Evolutionary conservation across 2,113 vertebrate species (phyloP), one percentile per base, ranked within the genome.

Genomic region (Poecilia latipinna): DNA sequence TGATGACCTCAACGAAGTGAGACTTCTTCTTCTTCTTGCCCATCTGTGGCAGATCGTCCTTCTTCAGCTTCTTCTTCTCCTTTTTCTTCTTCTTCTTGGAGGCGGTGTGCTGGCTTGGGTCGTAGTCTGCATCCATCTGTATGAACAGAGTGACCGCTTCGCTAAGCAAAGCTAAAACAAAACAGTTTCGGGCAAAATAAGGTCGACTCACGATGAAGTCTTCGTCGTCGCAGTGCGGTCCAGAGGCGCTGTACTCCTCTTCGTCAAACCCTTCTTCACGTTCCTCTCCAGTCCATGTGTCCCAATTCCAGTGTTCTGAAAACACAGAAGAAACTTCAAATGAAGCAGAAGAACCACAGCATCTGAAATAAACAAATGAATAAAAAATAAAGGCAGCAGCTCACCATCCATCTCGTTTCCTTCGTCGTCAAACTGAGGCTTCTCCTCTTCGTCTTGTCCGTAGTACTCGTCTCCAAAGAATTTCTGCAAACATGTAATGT

Each of bases 231-330:
- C 96, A 97, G 84, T 96, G 93, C 0, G 73, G 94, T 33, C 88
- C 68, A 11, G 77, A 37, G 0, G 68, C 79, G 0, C 82, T 82
- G 4, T 67, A 70, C 1, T 67, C 88, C 0, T 82, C 83, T 2
- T 82, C 82, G 12, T 29, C 74, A 0, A 33, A 26, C 8, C 82
- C 79, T 0, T 91, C 94, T 0, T 84, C 76, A 17, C 8, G 68
- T 24, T 8, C 48, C 79, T 93, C 93, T 31, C 96, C 95, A 0
- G 88, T 94, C 96, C 96, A 97, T 0, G 74, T 91, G 83, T 97
- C 97, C 97, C 97, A 97, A 88, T 98, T 97, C 97, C 96, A 97
- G 37, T 94, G 93, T 13, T 93, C 97, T 98, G 90, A 5, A 57
- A n/a, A 57, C 24, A 3, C 22, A 57, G 8, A 57, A 57, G 22